Evolutionary conservation across 2,888 invertebrate genomes (phyloP), one percentile per base, ranked within the genome.

Genomic region (Auanema freiburgensis): DNA sequence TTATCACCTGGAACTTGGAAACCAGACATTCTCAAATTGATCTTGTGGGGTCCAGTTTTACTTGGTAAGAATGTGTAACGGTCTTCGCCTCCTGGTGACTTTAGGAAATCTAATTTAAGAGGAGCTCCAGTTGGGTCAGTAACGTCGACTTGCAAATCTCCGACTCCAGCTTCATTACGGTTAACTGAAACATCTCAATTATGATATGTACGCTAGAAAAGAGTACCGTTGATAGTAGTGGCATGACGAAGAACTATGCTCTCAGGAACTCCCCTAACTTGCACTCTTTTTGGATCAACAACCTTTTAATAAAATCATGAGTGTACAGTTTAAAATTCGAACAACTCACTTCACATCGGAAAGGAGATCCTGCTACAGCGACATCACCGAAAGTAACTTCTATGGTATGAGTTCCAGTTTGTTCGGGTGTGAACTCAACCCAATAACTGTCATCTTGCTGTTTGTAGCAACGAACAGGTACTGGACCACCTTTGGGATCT

Each of bases 361-460:
- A 95, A 5, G 95, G 95, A 83, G 93, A 93, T 53, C 94, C 94
- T 23, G 90, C 90, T 67, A 93, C 91, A 12, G 92, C 90, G 79
- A 81, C 81, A 24, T 84, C 84, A 84, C 90, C 90, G 67, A 92
- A 91, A 65, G 90, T 90, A 68, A 94, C 92, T 79, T 91, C 90
- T 69, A 95, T 91, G 67, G 91, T 89, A 85, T 95, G 93, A 83
- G 93, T 92, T 52, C 94, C 87, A 67, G 85, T 78, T 8, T 79
- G 72, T 67, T 82, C 84, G 14, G 86, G 86, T 16, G 85, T 86
- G 84, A 82, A 98, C 85, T 98, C 97, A 0, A 96, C 96, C 84
- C 93, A 90, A 61, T 95, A 87, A 81, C 93, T 90, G 1, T 96
- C 96, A 67, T 95, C 93, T 82, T 95, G 92, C 67, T 96, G 96